Evolutionary conservation across 2,888 invertebrate species (phyloP), one percentile per base, ranked within the genome.

Genomic region (Galeopsomyia nigrocyanea): DNA sequence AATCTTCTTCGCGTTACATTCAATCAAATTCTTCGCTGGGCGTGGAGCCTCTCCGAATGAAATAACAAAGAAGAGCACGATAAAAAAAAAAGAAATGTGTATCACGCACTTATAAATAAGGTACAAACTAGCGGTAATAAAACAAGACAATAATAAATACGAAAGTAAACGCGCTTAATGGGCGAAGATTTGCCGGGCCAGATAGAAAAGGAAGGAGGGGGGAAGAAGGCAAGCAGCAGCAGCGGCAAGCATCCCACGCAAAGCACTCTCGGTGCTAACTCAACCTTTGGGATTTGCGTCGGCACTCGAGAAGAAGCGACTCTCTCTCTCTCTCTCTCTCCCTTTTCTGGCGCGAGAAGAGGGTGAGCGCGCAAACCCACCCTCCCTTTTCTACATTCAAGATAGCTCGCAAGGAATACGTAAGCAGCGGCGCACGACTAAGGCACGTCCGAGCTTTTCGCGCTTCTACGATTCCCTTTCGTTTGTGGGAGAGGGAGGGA

Each of bases 271-370:
- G 66, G 74, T 67, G 74, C 67, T 74, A 70, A 70, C 65, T 73
- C 70, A 74, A 70, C 70, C 67, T 74, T 66, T 70, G 74, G 74
- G 74, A 70, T 73, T 73, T 69, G 73, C 62, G 69, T 62, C 58
- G 69, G 62, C 69, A 74, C 53, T 70, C 51, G 68, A 68, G 68
- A 63, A 73, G 68, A 63, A 73, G 68, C 49, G 60, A 65, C 62
- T 63, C 26, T 13, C 49, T 21, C 21, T 39, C 39, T 10, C 39
- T 13, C 39, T 39, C 39, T 39, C 39, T 39, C 39, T 39, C 39
- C 7, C 61, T 47, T 10, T 19, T 47, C 17, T 53, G n/a, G n/a
- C n/a, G 17, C 53, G 63, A 53, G 64, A 68, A 68, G 68, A 64
- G 72, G 68, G 63, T 68, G 26, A 58, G 68, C 46, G 51, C 51